These are phyloP conservation scores for Xenentodon cancila DNA, from an alignment of 2,797 vertebrate genomes.

Conservation along the genomic window DNA sequence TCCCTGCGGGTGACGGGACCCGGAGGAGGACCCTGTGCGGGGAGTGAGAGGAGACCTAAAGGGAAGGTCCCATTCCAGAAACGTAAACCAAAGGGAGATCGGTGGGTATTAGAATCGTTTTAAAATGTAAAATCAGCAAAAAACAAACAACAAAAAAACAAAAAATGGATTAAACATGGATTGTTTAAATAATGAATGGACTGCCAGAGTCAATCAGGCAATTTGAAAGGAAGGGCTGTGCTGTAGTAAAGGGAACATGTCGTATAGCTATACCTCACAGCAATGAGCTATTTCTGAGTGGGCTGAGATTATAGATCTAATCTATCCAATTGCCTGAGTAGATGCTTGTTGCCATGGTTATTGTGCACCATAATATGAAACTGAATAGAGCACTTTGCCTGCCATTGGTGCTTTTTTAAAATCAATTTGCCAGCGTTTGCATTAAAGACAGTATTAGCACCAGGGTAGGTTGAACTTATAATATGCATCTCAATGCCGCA, in stretches of 20 bases:
- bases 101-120: constrained; percentile 78
- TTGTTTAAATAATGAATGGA: not conserved
- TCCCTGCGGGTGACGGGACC: constrained; percentile 94
- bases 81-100: constrained; percentile 95
- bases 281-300: constrained; percentile 62
- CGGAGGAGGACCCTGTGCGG: constrained; percentile 91
- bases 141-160: too few species aligned
- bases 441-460: constrained; percentile 47
- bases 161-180: not conserved
- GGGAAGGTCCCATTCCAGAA: constrained; percentile 91
- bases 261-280: constrained; percentile 38
- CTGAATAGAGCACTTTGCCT: constrained; percentile 73
- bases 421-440: constrained; percentile 71
- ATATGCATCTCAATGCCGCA: constrained; percentile 65
- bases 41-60: constrained; percentile 94
- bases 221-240: not conserved
- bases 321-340: constrained; percentile 67
- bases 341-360: constrained; percentile 83
- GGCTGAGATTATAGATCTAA: constrained; percentile 73
- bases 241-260: constrained; percentile 33
- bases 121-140: not conserved
- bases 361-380: constrained; percentile 67
- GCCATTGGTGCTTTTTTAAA: constrained; percentile 68
- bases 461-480: constrained; percentile 46
- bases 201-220: not conserved